Base-by-base conservation (phyloP, 2,797 vertebrate genomes). In the Remorina albescens region DNA sequence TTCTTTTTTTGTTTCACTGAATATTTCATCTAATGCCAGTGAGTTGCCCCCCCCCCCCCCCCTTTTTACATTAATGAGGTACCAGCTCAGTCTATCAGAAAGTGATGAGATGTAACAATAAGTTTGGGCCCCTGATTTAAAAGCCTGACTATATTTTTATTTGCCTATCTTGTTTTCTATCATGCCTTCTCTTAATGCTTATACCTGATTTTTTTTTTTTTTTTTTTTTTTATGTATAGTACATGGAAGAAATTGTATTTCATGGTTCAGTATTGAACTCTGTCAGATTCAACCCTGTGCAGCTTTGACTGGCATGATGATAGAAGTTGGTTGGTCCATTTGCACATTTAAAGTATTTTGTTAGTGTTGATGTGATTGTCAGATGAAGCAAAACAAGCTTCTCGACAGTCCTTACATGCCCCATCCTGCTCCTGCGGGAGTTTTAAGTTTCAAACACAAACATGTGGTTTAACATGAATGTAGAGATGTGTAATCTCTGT, bases 401-500 rank as follows among this genome's bases (percentile, higher is more conserved):
- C 19, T 5, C 11, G 54, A 30, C 36, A 25, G 59, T 74, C 30
- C 25, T 13, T 15, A 42, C 18, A n/a, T 55, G 30, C 41, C 28
- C 80, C 50, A 72, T 71, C 42, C 61, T 80, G 68, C 81, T 85
- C 80, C 82, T 75, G 57, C 26, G 58, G 74, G 81, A 86, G 78
- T 76, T 74, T 62, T 57, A 46, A 39, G 66, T 82, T 81, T 79
- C 18, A 60, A 58, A 80, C 68, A 74, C 55, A 75, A 84, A 88
- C 77, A 76, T 87, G 79, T 86, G 66, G 64, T 86, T 82, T 64
- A 80, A 86, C 75, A 80, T 87, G 82, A 81, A 83, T 62, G 86
- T 88, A 86, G 81, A 91, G 84, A 87, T 90, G 76, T 62, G 74
- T 85, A 82, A 87, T 89, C 80, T 89, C 85, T 78, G 44, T 74